Evolutionary conservation across 2,888 invertebrate species (phyloP), one percentile per base, ranked within the genome.

Genomic region (Anoncus sp.): DNA sequence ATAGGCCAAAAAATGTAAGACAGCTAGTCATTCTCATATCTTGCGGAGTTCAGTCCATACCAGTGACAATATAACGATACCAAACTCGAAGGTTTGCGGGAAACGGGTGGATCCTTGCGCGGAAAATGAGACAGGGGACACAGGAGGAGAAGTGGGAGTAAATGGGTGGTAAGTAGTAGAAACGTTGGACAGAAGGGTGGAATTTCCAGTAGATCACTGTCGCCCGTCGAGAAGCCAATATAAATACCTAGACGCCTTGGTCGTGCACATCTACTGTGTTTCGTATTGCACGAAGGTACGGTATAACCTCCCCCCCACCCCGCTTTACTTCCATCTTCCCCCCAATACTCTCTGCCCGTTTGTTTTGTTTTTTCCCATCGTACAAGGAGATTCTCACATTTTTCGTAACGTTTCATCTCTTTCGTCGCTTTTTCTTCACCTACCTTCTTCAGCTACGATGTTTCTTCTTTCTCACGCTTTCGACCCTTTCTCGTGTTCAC

Each of bases 151-250:
- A 63, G n/a, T n/a, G n/a, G 49, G 66, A 45, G 79, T 76, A 80
- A 82, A 81, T 16, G 55, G 59, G 20, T 35, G 14, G 51, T 51
- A 35, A 60, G 81, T 79, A 77, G 77, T 75, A 75, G 62, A 75
- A 84, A 83, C 60, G 63, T 70, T 31, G 76, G 83, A 85, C 84
- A 81, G 83, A 81, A n/a, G 82, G 84, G 78, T 85, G 84, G 85
- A 88, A 88, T 89, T 89, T 87, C 88, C 87, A 87, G 87, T 90
- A 89, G 89, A 90, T 90, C 90, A 90, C 88, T 90, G 90, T 90
- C 90, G 89, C 85, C 84, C 85, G 84, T 83, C 86, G 86, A 87
- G 87, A 87, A 90, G 89, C 90, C 90, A 90, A 90, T 90, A 90
- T 90, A 90, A 89, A 90, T 90, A 90, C 90, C 89, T 87, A 87